phyloP scores from a whole-genome alignment of 2,888 invertebrate genomes.

The Spodoptera picta region DNA sequence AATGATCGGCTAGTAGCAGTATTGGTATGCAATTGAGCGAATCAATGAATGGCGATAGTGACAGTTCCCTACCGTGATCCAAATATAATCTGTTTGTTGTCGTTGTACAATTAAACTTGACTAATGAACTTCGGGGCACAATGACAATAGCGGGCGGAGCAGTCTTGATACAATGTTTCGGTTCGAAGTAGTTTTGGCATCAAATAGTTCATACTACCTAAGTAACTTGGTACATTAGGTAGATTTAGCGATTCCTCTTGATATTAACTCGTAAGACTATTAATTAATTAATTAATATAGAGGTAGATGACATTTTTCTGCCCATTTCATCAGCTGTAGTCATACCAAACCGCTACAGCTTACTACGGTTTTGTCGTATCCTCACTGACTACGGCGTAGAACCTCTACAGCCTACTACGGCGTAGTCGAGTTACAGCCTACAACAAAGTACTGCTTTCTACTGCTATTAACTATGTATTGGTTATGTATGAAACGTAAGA shows the following conservation, averaged over 20 bases:
- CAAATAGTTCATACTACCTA: no score
- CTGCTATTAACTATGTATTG: not conserved
- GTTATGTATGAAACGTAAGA: no score
- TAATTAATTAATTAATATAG: no score
- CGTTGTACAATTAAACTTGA: conserved; percentile 57
- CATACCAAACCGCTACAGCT: no score
- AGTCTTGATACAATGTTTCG: not conserved
- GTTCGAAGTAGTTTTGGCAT: no score
- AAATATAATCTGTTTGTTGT: conserved; percentile 52
- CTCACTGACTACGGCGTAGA: conserved; percentile 27
- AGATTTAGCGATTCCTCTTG: no score
- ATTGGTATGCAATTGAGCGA: conserved; percentile 77
- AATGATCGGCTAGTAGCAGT: conserved; percentile 54
- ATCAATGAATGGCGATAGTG: conserved; percentile 73
- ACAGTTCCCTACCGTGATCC: conserved; percentile 46
- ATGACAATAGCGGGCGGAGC: conserved; percentile 11
- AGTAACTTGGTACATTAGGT: no score
- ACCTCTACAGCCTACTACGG: conserved; percentile 35
- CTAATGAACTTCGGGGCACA: conserved; percentile 45
- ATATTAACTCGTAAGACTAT: no score
- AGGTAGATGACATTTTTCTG: no score
- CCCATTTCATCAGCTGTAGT: no score
- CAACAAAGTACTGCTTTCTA: not conserved
- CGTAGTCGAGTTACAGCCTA: not conserved
- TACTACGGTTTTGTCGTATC: not conserved